Evolutionary conservation across 2,113 vertebrate species (phyloP), one percentile per base, ranked within the genome.

Genomic region (Chloropsis cyanopogon): DNA sequence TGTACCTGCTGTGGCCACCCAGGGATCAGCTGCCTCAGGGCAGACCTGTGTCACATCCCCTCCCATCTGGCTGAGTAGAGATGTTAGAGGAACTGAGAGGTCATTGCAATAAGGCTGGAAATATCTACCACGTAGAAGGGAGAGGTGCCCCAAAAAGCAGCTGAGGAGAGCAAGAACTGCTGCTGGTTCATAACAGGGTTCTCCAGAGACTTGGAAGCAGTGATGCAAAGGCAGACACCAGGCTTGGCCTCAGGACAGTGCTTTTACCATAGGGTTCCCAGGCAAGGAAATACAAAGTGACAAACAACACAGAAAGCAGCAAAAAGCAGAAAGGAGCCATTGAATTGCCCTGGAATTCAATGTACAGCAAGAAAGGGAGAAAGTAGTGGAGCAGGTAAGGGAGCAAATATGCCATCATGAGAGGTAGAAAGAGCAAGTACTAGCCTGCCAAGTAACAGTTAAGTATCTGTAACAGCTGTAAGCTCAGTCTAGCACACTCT

Each of bases 61-160:
- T 33, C 11, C 24, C 28, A 66, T 19, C 14, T 68, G 63, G 28
- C n/a, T 80, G 41, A 8, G 3, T 2, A 75, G 65, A 12, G 24
- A 35, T 33, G 26, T 60, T 73, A 1, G 5, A 61, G 56, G 88
- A 88, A 49, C 28, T 26, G 44, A 46, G 29, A 6, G 26, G 59
- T 46, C 28, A 29, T 37, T 81, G 54, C 39, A 31, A 2, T 33
- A 57, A 75, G 4, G 16, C 50, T 88, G 76, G n/a, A 69, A 94
- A 41, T n/a, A 53, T 39, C 31, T 29, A 39, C 5, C 28, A 11
- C 0, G 0, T 12, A 49, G 63, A 59, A 71, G 29, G 20, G 7
- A 53, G 4, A 76, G 15, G 14, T 82, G 52, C 31, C 41, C 25
- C n/a, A 57, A 35, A 46, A 63, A 75, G 61, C 4, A 1, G 20